These are phyloP conservation scores for Desmophyllum pertusum DNA, from an alignment of 92 coral and sea anemone species.

Conservation along the genomic window DNA sequence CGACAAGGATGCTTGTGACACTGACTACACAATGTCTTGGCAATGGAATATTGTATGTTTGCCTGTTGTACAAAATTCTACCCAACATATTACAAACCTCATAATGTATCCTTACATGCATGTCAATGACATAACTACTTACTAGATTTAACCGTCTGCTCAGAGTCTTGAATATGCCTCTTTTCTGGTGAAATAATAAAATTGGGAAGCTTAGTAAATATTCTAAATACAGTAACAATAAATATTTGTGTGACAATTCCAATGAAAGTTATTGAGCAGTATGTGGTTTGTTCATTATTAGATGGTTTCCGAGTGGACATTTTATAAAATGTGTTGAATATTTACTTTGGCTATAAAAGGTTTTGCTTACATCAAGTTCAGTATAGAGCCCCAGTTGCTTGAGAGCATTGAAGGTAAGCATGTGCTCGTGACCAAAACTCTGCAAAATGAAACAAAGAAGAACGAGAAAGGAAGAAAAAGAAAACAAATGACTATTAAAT, in stretches of 20 bases:
- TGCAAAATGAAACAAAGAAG: conserved; percentile 15
- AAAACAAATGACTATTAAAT: too few species aligned
- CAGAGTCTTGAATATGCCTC: conserved; percentile 57
- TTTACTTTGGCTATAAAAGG: neutral
- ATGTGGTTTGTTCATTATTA: neutral
- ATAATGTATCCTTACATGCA: neutral
- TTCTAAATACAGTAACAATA: too few species aligned
- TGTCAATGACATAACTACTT: conserved; percentile 14
- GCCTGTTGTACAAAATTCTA: neutral
- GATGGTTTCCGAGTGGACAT: neutral
- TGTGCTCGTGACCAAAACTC: conserved; percentile 94
- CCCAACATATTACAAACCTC: neutral
- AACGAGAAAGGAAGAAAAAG: neutral
- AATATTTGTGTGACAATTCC: neutral
- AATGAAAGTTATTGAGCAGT: neutral
- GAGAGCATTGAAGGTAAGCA: conserved; percentile 73
- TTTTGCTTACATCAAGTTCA: conserved; percentile 79
- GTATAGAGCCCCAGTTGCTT: conserved; percentile 85
- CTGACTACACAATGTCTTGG: neutral
- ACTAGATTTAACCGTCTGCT: conserved; percentile 73
- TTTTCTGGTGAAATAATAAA: conserved; percentile 49
- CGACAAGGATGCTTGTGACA: neutral
- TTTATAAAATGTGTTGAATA: neutral
- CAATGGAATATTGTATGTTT: neutral
- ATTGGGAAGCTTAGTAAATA: neutral